Evolutionary conservation across 2,888 invertebrate species (phyloP), one percentile per base, ranked within the genome.

Genomic region (Brassicogethes aeneus): DNA sequence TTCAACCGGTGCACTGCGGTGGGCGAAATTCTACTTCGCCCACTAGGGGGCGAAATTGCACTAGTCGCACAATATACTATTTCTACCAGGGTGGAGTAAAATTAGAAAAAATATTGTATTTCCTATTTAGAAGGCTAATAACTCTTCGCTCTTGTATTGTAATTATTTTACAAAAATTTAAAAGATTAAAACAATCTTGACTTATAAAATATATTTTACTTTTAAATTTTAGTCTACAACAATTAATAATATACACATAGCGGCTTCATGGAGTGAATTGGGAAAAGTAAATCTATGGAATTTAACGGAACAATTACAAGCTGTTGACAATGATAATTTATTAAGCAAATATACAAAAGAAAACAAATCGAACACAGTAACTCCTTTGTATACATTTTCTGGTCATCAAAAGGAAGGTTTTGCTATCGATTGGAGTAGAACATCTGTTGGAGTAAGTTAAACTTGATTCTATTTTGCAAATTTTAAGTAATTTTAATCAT

Each of bases 361-460:
- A 39, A 69, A 75, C 2, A 70, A 69, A 37, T 60, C 55, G 15
- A 74, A 72, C 42, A 67, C 75, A 1, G 59, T 70, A 0, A 76
- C 74, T 49, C 91, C 96, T 1, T 49, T 91, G 3, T 95, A 78
- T 62, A 84, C 89, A 3, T 97, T 96, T 60, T 80, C 76, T 65
- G 97, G 96, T 1, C 97, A 97, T 64, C 82, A 84, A 54, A 77
- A 81, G 48, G 97, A 99, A 72, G 99, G 99, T 2, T 99, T 84
- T 72, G 95, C 88, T 1, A 59, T 99, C 36, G 96, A 93, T 67
- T 99, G 99, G 99, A 88, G 86, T 56, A 71, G 77, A 2, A 79
- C 81, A 38, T 79, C 79, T 48, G 71, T 77, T 52, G 97, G 96
- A 63, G 80, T 81, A 59, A 69, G 70, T 69, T 12, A 39, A 16